phyloP scores from a whole-genome alignment of 2,797 vertebrate species.

The Propithecus deckenii region DNA sequence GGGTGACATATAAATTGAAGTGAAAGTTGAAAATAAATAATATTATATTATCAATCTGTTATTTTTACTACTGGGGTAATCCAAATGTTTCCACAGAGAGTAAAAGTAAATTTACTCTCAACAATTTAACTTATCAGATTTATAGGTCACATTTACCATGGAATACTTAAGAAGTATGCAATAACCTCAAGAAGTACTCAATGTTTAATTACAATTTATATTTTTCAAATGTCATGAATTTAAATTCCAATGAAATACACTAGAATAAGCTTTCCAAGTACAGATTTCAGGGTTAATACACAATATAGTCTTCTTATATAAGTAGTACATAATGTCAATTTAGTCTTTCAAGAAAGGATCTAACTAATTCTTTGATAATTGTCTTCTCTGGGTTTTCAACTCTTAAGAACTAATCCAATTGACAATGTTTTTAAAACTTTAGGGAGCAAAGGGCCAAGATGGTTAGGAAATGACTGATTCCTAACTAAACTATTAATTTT shows the following conservation, averaged over 20 bases:
- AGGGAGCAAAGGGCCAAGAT: neutral
- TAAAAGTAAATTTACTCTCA: slow-evolving; percentile 49
- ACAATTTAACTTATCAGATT: slow-evolving; percentile 42
- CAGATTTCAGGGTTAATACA: neutral
- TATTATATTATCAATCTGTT: neutral
- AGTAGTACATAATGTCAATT: neutral
- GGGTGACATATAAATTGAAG: slow-evolving; percentile 5
- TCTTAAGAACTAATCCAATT: neutral
- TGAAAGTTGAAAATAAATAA: slow-evolving; percentile 27
- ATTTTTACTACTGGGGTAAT: slow-evolving; percentile 6
- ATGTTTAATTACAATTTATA: neutral
- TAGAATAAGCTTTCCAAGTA: slow-evolving; percentile 5
- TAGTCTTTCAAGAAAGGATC: neutral
- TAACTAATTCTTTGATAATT: neutral
- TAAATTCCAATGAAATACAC: neutral
- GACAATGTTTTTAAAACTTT: neutral
- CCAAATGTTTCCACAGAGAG: neutral
- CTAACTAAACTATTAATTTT: neutral
- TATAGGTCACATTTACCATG: slow-evolving; percentile 29
- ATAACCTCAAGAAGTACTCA: neutral
- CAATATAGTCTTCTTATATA: neutral
- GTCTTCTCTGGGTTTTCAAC: neutral
- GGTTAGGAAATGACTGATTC: neutral
- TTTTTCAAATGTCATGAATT: slow-evolving; percentile 48
- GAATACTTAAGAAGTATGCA: neutral